These are phyloP conservation scores for Notodonta dromedarius DNA, from an alignment of 2,888 invertebrate genomes.

Conservation along the genomic window DNA sequence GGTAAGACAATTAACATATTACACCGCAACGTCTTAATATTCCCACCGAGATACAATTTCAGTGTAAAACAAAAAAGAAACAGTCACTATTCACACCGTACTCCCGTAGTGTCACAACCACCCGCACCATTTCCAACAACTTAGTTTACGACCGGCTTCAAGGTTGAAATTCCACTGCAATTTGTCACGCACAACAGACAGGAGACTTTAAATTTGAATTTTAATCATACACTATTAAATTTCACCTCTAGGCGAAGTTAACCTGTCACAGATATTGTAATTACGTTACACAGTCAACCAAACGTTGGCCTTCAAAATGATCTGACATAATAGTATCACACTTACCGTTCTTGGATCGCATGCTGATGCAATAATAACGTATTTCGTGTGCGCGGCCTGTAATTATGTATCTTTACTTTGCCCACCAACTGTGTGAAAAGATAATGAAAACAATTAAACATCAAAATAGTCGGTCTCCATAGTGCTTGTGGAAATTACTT, in stretches of 20 bases:
- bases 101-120: conserved; percentile 23
- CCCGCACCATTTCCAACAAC: conserved; percentile 13
- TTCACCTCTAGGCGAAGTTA: conserved; percentile 50
- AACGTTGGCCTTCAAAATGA: conserved; percentile 34
- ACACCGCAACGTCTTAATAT: conserved; percentile 2
- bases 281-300: conserved; percentile 40
- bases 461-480: conserved; percentile 24
- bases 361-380: conserved; percentile 62
- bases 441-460: conserved; percentile 68
- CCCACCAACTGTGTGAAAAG: conserved; percentile 65
- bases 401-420: conserved; percentile 62
- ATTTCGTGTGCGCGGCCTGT: conserved; percentile 44
- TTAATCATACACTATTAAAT: conserved; percentile 49
- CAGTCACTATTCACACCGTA: conserved; percentile 10
- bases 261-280: conserved; percentile 60
- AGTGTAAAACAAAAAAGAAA: conserved; percentile 26
- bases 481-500: conserved; percentile 11
- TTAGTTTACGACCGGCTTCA: conserved; percentile 23
- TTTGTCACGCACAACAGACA: conserved; percentile 44
- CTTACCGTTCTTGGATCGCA: conserved; percentile 35
- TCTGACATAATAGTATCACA: conserved; percentile 38
- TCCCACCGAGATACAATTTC: conserved; percentile 14
- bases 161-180: conserved; percentile 40
- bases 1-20: background rate
- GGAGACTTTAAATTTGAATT: conserved; percentile 42